phyloP scores from a whole-genome alignment of 2,888 invertebrate species.

The Brenthis hecate region DNA sequence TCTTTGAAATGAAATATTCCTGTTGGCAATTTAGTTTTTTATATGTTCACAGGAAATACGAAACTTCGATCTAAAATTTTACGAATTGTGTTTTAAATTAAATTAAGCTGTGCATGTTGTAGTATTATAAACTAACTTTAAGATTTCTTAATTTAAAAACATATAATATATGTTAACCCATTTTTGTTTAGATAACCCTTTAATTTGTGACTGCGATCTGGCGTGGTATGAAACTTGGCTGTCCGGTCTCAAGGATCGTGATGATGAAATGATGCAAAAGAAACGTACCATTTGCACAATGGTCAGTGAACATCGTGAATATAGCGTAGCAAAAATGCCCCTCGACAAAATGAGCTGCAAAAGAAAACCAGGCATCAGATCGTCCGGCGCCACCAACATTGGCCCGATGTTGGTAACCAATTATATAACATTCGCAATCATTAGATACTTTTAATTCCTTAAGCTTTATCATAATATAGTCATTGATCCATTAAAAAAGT shows the following conservation, averaged over 20 bases:
- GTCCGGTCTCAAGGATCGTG: slow-evolving; percentile 88
- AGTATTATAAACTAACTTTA: no score
- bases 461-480: background rate
- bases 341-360: slow-evolving; percentile 92
- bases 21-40: no score
- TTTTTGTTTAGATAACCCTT: slow-evolving; percentile 88
- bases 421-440: slow-evolving; percentile 54
- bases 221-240: slow-evolving; percentile 94
- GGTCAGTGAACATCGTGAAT: slow-evolving; percentile 90
- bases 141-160: background rate
- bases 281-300: slow-evolving; percentile 92
- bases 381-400: slow-evolving; percentile 55
- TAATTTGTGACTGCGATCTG: slow-evolving; percentile 93
- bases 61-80: no score
- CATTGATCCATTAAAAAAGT: no score
- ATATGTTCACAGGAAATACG: no score
- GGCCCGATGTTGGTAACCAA: slow-evolving; percentile 54
- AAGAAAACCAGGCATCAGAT: slow-evolving; percentile 81
- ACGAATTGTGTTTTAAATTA: no score
- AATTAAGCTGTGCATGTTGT: no score
- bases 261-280: slow-evolving; percentile 94
- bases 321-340: slow-evolving; percentile 91
- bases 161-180: no score
- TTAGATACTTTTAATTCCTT: slow-evolving; percentile 58
- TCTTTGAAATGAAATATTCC: no score